phyloP scores from a whole-genome alignment of 2,113 vertebrate species.

The Ameiurus melas region DNA sequence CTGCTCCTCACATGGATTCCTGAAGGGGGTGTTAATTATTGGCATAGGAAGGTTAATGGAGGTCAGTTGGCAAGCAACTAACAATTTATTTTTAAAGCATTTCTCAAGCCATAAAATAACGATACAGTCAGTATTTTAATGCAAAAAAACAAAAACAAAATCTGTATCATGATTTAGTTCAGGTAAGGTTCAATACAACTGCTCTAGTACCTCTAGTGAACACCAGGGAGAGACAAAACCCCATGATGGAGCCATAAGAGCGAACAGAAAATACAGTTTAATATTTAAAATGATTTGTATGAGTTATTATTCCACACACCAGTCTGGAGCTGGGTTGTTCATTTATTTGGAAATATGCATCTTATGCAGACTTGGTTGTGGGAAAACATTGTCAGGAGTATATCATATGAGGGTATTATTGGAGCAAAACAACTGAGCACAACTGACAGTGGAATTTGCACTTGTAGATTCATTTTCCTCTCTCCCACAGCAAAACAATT shows the following conservation, averaged over 20 bases:
- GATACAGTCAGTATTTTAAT: too few species aligned
- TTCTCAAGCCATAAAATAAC: too few species aligned
- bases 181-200: not conserved
- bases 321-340: not conserved
- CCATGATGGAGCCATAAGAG: not conserved
- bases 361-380: not conserved
- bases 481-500: too few species aligned
- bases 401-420: not conserved
- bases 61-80: too few species aligned
- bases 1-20: not conserved
- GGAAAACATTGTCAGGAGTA: not conserved
- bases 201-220: not conserved
- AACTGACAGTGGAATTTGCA: too few species aligned
- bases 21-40: not conserved
- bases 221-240: slow-evolving; percentile 41
- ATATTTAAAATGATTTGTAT: not conserved
- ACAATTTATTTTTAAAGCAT: too few species aligned
- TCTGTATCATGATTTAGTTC: not conserved
- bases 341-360: not conserved
- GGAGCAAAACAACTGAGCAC: too few species aligned
- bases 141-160: too few species aligned
- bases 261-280: not conserved
- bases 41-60: too few species aligned
- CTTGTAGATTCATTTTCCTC: too few species aligned
- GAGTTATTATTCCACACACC: not conserved